A percentile compares a stretch with the other conserved stretches of the same genome.
These are phyloP conservation scores for Sebastes fasciatus DNA, from an alignment of 2,113 vertebrate genomes.

Conservation along the genomic window DNA sequence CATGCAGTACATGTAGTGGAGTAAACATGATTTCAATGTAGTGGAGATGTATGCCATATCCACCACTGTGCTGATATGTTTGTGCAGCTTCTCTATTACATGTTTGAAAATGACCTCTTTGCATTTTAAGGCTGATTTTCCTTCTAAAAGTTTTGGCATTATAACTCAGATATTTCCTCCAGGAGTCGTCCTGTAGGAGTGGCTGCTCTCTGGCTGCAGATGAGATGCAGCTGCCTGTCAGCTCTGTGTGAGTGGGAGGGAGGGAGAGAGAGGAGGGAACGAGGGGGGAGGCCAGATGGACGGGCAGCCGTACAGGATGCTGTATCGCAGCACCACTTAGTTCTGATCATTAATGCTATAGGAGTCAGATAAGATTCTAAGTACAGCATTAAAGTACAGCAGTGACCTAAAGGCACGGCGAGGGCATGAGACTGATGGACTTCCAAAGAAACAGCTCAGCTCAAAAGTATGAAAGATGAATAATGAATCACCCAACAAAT, in stretches of 20 bases:
- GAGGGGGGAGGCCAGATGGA: constrained; percentile 63
- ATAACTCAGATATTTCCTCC: constrained; percentile 42
- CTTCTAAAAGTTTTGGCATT: no score
- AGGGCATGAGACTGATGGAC: not conserved
- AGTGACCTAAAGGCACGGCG: not conserved
- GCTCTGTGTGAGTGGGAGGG: constrained; percentile 57
- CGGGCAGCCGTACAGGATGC: constrained; percentile 57
- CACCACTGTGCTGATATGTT: not conserved
- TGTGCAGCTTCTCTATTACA: not conserved
- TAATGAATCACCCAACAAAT: constrained; percentile 61
- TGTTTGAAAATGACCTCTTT: constrained; percentile 7
- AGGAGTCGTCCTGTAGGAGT: constrained; percentile 42
- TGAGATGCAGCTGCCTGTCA: constrained; percentile 79
- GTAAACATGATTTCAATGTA: not conserved
- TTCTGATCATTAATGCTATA: constrained; percentile 55
- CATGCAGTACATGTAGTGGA: not conserved
- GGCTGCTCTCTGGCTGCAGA: constrained; percentile 60
- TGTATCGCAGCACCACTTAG: constrained; percentile 57
- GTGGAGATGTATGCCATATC: not conserved
- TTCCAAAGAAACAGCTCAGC: constrained; percentile 41
- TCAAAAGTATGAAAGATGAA: constrained; percentile 55
- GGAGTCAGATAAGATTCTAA: constrained; percentile 25
- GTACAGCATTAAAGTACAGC: constrained; percentile 28
- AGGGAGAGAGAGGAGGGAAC: constrained; percentile 26
- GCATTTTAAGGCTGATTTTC: not conserved